Percentiles rank a stretch among this genome's conserved stretches.
These are phyloP conservation scores for Mobula birostris DNA, from an alignment of 2,113 vertebrate species.

Conservation along the genomic window DNA sequence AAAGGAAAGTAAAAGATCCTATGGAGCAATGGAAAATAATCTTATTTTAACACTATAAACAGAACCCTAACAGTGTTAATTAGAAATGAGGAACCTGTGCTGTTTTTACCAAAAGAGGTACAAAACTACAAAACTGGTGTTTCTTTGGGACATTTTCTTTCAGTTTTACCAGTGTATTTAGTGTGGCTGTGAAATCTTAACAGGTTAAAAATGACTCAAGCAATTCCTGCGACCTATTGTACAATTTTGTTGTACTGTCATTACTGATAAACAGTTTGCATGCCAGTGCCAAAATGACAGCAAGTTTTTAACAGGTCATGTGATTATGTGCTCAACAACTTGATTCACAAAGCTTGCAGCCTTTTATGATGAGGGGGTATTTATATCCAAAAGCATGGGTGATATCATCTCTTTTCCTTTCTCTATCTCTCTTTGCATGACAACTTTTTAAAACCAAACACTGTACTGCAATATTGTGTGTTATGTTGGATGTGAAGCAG, in stretches of 20 bases:
- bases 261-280: constrained; percentile 17
- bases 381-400: constrained; percentile 20
- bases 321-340: constrained; percentile 21
- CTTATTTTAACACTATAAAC: not conserved
- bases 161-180: constrained; percentile 9
- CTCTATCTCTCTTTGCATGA: constrained; percentile 24
- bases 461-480: constrained; percentile 26
- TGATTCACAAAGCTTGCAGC: not conserved
- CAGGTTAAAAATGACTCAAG: constrained; percentile 21
- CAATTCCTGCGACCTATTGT: constrained; percentile 17
- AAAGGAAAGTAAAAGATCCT: constrained; percentile 24
- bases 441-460: constrained; percentile 30
- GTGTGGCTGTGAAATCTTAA: constrained; percentile 25
- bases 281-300: constrained; percentile 33
- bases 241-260: constrained; percentile 31
- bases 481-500: constrained; percentile 33
- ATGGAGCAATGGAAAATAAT: not conserved
- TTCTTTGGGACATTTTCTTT: constrained; percentile 16
- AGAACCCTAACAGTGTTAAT: not conserved
- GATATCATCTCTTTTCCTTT: constrained; percentile 9
- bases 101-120: not conserved
- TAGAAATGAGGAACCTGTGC: not conserved
- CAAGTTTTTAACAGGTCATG: constrained; percentile 12
- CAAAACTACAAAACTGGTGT: not conserved
- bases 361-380: constrained; percentile 8